phyloP scores from a whole-genome alignment of 2,113 vertebrate species.

The Xiphias gladius region DNA sequence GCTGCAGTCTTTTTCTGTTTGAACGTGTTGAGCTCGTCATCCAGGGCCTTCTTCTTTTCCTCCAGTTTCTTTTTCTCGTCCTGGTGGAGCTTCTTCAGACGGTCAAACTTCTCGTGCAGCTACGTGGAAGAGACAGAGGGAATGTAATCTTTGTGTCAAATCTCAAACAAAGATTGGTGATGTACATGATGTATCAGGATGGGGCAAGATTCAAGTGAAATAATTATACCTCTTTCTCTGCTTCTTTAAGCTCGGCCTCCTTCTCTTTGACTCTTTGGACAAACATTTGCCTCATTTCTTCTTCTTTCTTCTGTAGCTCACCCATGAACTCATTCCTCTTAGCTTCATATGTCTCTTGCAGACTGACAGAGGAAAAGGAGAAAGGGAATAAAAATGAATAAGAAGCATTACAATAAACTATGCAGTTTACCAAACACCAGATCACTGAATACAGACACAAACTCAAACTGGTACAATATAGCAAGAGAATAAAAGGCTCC shows the following conservation, averaged over 20 bases:
- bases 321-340: slow-evolving; percentile 99
- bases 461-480: neutral
- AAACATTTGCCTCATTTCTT: slow-evolving; percentile 99
- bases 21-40: slow-evolving; percentile 95
- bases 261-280: slow-evolving; percentile 99
- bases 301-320: slow-evolving; percentile 98
- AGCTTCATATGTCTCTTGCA: slow-evolving; percentile 98
- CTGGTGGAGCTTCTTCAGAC: slow-evolving; percentile 97
- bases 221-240: slow-evolving; percentile 94
- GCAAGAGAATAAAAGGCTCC: neutral
- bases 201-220: neutral
- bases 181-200: neutral
- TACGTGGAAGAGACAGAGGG: slow-evolving; percentile 58
- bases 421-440: neutral
- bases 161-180: neutral
- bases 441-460: neutral
- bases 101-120: slow-evolving; percentile 99
- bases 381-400: neutral
- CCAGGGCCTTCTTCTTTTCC: slow-evolving; percentile 95
- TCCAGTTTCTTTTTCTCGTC: slow-evolving; percentile 99
- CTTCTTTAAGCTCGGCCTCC: slow-evolving; percentile 97
- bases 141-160: neutral
- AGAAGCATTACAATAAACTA: neutral
- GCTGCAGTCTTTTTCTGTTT: slow-evolving; percentile 98
- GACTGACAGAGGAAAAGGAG: slow-evolving; percentile 77